Evolutionary conservation across 2,797 vertebrate species (phyloP).

Genomic region (Meda fulgida): DNA sequence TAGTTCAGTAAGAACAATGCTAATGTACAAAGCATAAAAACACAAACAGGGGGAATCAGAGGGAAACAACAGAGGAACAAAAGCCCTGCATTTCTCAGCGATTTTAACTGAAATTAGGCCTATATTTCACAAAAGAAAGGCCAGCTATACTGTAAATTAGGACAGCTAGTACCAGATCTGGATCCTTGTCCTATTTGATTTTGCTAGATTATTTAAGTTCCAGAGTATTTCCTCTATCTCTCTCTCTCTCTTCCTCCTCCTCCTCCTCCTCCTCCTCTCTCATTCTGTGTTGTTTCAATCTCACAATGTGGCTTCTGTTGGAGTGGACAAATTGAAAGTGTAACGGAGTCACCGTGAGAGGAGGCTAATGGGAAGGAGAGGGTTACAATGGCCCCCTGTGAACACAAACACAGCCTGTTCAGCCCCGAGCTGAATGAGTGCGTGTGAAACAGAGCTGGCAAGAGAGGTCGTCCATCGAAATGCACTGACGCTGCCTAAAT

Average conservation of each 20-base stretch:
- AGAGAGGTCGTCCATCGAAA: constrained; percentile 4
- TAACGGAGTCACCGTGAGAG: constrained; percentile 53
- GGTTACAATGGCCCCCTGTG: constrained; percentile 53
- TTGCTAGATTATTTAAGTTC: constrained; percentile 6
- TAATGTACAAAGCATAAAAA: constrained; percentile 34
- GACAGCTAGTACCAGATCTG: constrained; percentile 11
- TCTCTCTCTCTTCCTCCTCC: too few relatives aligned
- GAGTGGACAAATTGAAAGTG: constrained; percentile 29
- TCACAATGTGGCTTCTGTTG: constrained; percentile 55
- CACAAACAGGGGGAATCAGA: constrained; percentile 58
- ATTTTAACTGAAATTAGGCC: not conserved
- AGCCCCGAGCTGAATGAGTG: constrained; percentile 36
- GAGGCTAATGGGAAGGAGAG: constrained; percentile 37
- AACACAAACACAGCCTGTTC: constrained; percentile 53
- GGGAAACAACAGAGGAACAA: constrained; percentile 21
- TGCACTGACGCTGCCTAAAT: not conserved
- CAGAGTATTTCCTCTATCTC: not conserved
- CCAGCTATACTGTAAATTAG: constrained; percentile 38
- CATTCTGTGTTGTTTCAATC: constrained; percentile 25
- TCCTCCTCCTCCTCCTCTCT: not conserved
- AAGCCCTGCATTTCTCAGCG: not conserved
- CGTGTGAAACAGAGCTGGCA: not conserved
- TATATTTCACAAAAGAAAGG: constrained; percentile 14
- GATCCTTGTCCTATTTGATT: constrained; percentile 10
- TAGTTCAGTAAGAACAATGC: constrained; percentile 27